phyloP scores from a whole-genome alignment of 2,888 invertebrate species.

The Nyleta sp. region DNA sequence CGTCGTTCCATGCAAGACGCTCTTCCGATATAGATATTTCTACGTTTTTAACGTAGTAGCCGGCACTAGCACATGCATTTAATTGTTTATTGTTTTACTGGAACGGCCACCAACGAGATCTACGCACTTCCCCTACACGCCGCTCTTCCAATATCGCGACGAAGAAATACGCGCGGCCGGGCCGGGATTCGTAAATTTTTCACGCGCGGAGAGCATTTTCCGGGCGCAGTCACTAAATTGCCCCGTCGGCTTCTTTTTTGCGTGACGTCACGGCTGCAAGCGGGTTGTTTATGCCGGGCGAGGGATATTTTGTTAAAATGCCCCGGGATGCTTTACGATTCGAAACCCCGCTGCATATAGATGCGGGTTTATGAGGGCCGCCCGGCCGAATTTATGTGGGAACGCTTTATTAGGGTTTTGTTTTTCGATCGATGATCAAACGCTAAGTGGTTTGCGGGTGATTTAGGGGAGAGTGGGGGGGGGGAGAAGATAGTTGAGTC shows the following conservation, averaged over 20 bases:
- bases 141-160: too few species aligned
- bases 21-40: too few species aligned
- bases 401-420: constrained; percentile 36
- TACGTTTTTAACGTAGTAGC: too few species aligned
- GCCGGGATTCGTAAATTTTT: constrained; percentile 53
- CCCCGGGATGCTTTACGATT: constrained; percentile 53
- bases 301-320: constrained; percentile 56
- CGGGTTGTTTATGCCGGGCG: constrained; percentile 49
- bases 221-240: constrained; percentile 46
- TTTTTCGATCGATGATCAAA: constrained; percentile 32
- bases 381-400: constrained; percentile 24
- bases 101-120: neutral
- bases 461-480: neutral
- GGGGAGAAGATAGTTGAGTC: too few species aligned
- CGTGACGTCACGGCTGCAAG: constrained; percentile 52
- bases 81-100: too few species aligned
- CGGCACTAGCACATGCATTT: too few species aligned
- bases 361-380: constrained; percentile 39
- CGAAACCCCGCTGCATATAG: constrained; percentile 43
- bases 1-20: too few species aligned
- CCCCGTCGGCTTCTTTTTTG: constrained; percentile 33
- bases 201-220: constrained; percentile 31
- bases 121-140: too few species aligned
- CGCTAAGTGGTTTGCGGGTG: neutral
- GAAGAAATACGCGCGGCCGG: constrained; percentile 44